phyloP scores from a whole-genome alignment of 2,113 vertebrate species.

The Pseudopipra pipra region DNA sequence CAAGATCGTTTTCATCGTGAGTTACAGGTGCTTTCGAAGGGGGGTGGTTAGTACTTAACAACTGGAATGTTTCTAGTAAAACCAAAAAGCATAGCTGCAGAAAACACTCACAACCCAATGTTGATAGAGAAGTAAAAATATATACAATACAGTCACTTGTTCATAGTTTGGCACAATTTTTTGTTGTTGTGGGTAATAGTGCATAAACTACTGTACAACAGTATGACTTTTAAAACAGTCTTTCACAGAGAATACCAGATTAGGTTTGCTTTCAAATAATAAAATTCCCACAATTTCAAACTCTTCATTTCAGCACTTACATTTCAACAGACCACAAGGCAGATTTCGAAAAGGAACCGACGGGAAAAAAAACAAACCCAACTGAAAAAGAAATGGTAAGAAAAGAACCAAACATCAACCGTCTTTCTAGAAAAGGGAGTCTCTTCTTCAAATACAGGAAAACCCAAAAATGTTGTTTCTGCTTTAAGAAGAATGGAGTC shows the following conservation, averaged over 20 bases:
- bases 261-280: slow-evolving; percentile 76
- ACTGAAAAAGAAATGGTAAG: neutral
- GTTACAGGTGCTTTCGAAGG: slow-evolving; percentile 91
- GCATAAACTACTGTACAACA: slow-evolving; percentile 96
- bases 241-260: slow-evolving; percentile 78
- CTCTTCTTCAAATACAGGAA: slow-evolving; percentile 92
- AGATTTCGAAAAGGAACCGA: slow-evolving; percentile 79
- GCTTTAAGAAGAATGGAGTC: slow-evolving; percentile 88
- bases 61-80: slow-evolving; percentile 88
- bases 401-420: slow-evolving; percentile 76
- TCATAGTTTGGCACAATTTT: slow-evolving; percentile 95
- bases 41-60: slow-evolving; percentile 83
- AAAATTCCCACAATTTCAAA: slow-evolving; percentile 76
- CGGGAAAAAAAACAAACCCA: neutral
- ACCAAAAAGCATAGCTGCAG: slow-evolving; percentile 84
- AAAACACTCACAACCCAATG: slow-evolving; percentile 89
- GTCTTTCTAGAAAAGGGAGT: slow-evolving; percentile 88
- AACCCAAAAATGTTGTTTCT: slow-evolving; percentile 94
- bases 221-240: slow-evolving; percentile 82
- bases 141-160: slow-evolving; percentile 95
- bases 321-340: slow-evolving; percentile 85
- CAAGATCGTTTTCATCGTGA: slow-evolving; percentile 81
- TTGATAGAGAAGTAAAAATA: slow-evolving; percentile 84
- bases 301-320: slow-evolving; percentile 85
- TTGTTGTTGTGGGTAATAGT: slow-evolving; percentile 87